Base-by-base conservation (phyloP, 37 sponge, comb jelly and placozoan species). In the Chondrosia reniformis region DNA sequence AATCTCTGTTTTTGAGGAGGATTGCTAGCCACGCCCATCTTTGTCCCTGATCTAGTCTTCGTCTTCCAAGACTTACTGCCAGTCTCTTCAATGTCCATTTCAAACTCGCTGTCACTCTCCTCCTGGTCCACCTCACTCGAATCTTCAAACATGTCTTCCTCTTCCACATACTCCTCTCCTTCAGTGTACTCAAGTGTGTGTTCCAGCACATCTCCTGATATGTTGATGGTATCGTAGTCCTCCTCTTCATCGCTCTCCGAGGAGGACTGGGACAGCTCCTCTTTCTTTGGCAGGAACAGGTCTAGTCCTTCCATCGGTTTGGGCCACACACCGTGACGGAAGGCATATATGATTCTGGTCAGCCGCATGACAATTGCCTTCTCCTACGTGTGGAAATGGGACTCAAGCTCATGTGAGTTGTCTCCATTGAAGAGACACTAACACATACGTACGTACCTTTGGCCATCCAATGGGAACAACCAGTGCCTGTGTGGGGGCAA, bases 221-320 rank as follows among this genome's bases (percentile, higher is more conserved):
- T 34, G 66, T 33, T 64, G 74, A 33, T 52, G 30, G 17, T 8
- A n/a, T 75, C 56, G n/a, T n/a, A n/a, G 7, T 57, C 59, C 0
- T 28, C 33, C 45, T 46, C 67, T 0, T 63, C 80, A 10, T 62
- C 78, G 22, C 78, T 77, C 45, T 36, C 44, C 17, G 12, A 63
- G 15, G 59, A 63, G 8, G 64, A 75, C 49, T 45, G 52, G 30
- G 63, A 54, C 45, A 55, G 27, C 17, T 43, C 75, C 28, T 75
- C 41, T 21, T 30, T 43, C 44, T 36, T 38, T 9, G 91, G 91
- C 2, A 25, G n/a, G 66, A 91, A 91, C 43, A 91, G 74, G 58
- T 91, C 87, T 21, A 91, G 84, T 0, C 91, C 91, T 46, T 91
- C 91, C 91, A 91, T 91, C 37, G 91, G 91, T 41, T 86, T 86